A percentile compares a stretch with the other conserved stretches of the same genome.
phyloP scores from a whole-genome alignment of 2,113 vertebrate species.

The Tautogolabrus adspersus region DNA sequence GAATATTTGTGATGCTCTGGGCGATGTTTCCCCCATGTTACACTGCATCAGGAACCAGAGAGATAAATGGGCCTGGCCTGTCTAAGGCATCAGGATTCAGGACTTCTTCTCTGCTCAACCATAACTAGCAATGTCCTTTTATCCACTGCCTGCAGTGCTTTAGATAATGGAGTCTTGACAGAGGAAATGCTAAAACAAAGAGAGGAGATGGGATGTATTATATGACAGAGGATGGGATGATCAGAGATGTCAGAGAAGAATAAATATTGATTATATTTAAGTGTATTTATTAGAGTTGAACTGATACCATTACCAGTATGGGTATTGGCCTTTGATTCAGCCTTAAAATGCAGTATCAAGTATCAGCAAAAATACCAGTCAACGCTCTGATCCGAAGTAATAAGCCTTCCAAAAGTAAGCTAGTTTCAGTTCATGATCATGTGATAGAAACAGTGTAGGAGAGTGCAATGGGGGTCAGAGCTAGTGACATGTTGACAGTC shows the following conservation, averaged over 20 bases:
- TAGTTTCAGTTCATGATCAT: no score
- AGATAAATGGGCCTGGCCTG: constrained; percentile 72
- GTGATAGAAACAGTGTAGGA: no score
- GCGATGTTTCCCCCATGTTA: constrained; percentile 74
- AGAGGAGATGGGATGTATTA: constrained; percentile 35
- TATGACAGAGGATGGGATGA: constrained; percentile 37
- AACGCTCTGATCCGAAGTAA: no score
- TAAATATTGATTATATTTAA: background rate
- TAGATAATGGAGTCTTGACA: constrained; percentile 68
- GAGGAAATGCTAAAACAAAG: constrained; percentile 64
- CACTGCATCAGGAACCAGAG: constrained; percentile 74
- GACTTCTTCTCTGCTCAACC: constrained; percentile 65
- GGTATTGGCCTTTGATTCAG: no score
- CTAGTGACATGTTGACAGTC: no score
- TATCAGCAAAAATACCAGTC: background rate
- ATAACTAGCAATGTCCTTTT: constrained; percentile 74
- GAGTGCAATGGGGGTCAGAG: no score
- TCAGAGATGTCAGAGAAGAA: constrained; percentile 33
- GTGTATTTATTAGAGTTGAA: background rate
- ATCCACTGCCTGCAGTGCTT: constrained; percentile 64
- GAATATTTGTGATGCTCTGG: constrained; percentile 71
- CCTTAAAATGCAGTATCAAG: background rate
- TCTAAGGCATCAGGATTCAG: constrained; percentile 69
- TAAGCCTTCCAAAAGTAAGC: no score
- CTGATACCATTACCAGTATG: background rate